Percentiles rank a stretch among this genome's conserved stretches.
phyloP scores from a whole-genome alignment of 2,888 invertebrate species.

The Meloe dianella region DNA sequence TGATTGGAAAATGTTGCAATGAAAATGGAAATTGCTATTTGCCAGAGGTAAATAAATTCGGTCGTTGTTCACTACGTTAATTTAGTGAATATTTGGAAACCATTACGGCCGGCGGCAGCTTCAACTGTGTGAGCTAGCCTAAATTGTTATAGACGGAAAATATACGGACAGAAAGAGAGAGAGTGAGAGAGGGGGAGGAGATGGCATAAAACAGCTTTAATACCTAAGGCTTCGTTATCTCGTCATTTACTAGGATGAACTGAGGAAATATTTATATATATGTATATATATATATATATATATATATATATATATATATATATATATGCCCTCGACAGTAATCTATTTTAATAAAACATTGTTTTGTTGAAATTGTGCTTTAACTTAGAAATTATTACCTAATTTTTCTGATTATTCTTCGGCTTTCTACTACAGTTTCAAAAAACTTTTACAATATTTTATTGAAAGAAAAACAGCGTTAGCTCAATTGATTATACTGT shows the following conservation, averaged over 20 bases:
- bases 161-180: background rate
- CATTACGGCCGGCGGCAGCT: slow-evolving; percentile 12
- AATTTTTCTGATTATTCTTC: background rate
- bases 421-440: background rate
- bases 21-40: slow-evolving; percentile 11
- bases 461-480: background rate
- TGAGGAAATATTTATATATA: slow-evolving; percentile 3
- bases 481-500: slow-evolving; percentile 7
- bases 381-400: background rate
- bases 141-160: slow-evolving; percentile 10
- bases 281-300: background rate
- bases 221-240: slow-evolving; percentile 13
- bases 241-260: slow-evolving; percentile 11
- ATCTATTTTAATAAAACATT: slow-evolving; percentile 10
- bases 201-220: background rate
- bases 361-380: background rate
- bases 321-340: background rate
- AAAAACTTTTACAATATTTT: slow-evolving; percentile 11
- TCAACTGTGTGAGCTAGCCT: slow-evolving; percentile 8
- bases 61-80: slow-evolving; percentile 15
- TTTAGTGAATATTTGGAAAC: slow-evolving; percentile 18
- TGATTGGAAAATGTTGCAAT: slow-evolving; percentile 10
- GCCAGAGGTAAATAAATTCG: slow-evolving; percentile 17
- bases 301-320: background rate
- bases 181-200: background rate